Conservation (phyloP, 2,797 vertebrate genomes). For the Eulemur mongoz region DNA sequence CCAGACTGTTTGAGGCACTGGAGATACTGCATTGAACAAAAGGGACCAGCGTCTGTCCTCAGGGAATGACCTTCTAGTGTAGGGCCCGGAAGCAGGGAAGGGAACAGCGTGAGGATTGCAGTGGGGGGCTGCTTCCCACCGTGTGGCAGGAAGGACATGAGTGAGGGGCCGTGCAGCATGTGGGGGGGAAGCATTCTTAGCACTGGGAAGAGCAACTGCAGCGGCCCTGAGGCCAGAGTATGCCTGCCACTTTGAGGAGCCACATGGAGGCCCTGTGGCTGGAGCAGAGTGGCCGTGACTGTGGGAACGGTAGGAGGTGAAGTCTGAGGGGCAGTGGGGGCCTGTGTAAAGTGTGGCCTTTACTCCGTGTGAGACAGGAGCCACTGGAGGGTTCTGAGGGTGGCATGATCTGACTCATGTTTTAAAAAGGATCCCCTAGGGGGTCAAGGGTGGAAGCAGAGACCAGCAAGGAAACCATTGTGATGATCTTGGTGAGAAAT, state of each 20-base stretch:
- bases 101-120: neutral
- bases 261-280: neutral
- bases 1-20: neutral
- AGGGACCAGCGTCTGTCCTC: neutral
- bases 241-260: neutral
- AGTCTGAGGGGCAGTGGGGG: neutral
- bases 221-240: neutral
- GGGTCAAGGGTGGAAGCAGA: neutral
- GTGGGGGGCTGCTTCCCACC: neutral
- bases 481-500: neutral
- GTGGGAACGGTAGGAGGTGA: too few relatives aligned
- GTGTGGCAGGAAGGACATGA: neutral
- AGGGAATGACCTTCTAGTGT: neutral
- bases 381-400: neutral
- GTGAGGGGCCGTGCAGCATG: neutral
- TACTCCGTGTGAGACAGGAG: neutral
- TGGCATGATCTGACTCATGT: neutral
- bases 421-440: neutral
- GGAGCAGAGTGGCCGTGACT: neutral
- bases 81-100: neutral
- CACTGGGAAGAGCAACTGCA: neutral
- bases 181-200: neutral
- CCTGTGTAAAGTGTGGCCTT: neutral
- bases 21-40: neutral
- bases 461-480: neutral